These are phyloP conservation scores for Agrochola circellaris DNA, from an alignment of 2,888 invertebrate genomes.

Conservation along the genomic window DNA sequence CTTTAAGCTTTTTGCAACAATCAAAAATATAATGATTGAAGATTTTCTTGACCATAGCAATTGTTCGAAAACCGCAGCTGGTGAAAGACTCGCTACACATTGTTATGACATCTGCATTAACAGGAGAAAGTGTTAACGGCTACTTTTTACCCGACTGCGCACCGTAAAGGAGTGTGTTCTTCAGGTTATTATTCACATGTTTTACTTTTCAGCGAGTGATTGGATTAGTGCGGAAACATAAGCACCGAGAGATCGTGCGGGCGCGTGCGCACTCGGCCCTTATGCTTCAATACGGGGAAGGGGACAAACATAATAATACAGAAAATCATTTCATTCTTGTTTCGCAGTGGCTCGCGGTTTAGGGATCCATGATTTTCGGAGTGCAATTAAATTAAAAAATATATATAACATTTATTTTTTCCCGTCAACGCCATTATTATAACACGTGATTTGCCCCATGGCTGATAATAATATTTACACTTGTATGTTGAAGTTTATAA, in stretches of 20 bases:
- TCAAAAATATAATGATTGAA: not conserved
- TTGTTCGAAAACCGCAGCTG: not conserved
- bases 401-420: not conserved
- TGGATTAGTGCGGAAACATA: slow-evolving; percentile 44
- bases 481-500: not conserved
- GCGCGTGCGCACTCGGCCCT: not conserved
- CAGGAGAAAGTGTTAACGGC: slow-evolving; percentile 53
- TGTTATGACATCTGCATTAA: slow-evolving; percentile 27
- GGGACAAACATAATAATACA: not conserved
- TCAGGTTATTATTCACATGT: slow-evolving; percentile 51
- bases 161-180: slow-evolving; percentile 28
- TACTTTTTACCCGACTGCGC: slow-evolving; percentile 46
- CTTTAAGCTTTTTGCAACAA: not conserved
- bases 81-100: not conserved
- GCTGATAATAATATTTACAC: not conserved
- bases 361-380: not conserved
- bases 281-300: not conserved
- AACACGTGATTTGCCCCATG: no score
- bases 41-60: not conserved
- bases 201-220: slow-evolving; percentile 51
- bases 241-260: not conserved
- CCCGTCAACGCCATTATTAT: no score
- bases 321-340: not conserved
- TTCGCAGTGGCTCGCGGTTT: no score
- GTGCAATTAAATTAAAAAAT: not conserved